Conservation (phyloP, 2,888 invertebrate genomes). For the Lithosia quadra region DNA sequence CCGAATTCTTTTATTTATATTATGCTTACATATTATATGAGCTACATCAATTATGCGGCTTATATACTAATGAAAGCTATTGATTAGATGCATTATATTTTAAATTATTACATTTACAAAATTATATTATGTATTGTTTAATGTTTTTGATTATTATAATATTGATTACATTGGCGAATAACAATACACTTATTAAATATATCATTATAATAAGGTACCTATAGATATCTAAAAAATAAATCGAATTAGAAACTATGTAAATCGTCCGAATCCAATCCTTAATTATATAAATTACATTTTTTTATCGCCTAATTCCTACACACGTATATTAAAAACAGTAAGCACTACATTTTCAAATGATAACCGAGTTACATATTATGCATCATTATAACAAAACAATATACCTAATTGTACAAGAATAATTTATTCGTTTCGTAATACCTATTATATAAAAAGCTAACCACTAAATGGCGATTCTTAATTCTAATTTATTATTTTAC, state of each 20-base stretch:
- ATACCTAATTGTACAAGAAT: neutral
- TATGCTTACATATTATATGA: neutral
- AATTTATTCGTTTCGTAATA: neutral
- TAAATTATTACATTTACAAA: too few relatives aligned
- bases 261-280: neutral
- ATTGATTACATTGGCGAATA: neutral
- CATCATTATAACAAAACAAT: neutral
- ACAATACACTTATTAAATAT: neutral
- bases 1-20: neutral
- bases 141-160: neutral
- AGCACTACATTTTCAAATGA: too few relatives aligned
- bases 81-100: neutral
- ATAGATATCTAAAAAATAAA: neutral
- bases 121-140: neutral
- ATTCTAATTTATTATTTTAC: neutral
- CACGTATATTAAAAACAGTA: too few relatives aligned
- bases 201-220: neutral
- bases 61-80: constrained; percentile 10
- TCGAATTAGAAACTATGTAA: neutral
- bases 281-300: too few relatives aligned
- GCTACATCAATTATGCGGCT: neutral
- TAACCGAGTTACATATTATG: neutral
- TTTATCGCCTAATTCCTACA: neutral
- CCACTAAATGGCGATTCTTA: neutral
- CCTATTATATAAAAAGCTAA: neutral